A percentile compares a stretch with the other conserved stretches of the same genome.
phyloP scores from a whole-genome alignment of 2,888 invertebrate species.

The Platerodrilus igneus region DNA sequence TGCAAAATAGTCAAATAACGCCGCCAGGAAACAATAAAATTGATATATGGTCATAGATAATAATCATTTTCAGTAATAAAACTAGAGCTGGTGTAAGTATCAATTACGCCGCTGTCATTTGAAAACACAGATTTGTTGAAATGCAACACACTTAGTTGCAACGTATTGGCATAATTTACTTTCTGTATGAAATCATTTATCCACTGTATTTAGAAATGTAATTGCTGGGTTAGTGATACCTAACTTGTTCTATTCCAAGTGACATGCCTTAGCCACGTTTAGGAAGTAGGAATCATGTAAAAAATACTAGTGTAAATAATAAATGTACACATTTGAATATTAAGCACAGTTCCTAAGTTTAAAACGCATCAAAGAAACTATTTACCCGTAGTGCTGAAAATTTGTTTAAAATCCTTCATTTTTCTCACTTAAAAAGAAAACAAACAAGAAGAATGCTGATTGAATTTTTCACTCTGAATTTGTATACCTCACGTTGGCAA shows the following conservation, averaged over 20 bases:
- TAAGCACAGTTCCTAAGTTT: conserved; percentile 38
- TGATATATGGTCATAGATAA: conserved; percentile 13
- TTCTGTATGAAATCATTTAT: conserved; percentile 14
- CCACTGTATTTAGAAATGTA: conserved; percentile 17
- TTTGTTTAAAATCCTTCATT: conserved; percentile 22
- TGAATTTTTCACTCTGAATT: conserved; percentile 36
- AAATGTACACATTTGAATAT: conserved; percentile 41
- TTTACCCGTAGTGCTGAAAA: conserved; percentile 17
- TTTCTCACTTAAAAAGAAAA: conserved; percentile 20
- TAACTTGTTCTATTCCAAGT: conserved; percentile 33
- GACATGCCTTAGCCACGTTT: conserved; percentile 42
- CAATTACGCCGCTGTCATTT: conserved; percentile 13
- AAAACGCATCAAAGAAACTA: conserved; percentile 14
- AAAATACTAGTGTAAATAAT: conserved; percentile 42
- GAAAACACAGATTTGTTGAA: conserved; percentile 15
- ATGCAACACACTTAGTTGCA: conserved; percentile 12
- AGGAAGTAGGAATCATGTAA: conserved; percentile 39
- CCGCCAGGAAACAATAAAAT: conserved; percentile 9
- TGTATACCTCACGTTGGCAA: conserved; percentile 36
- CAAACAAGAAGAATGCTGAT: conserved; percentile 22
- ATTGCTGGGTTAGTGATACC: conserved; percentile 23
- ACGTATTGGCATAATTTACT: conserved; percentile 15
- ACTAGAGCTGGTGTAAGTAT: conserved; percentile 15
- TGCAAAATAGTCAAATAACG: conserved; percentile 6
- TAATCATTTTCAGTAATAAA: conserved; percentile 13